These are phyloP conservation scores for Drosophila simulans DNA, from an alignment of 1,140 invertebrate species.

Conservation along the genomic window DNA sequence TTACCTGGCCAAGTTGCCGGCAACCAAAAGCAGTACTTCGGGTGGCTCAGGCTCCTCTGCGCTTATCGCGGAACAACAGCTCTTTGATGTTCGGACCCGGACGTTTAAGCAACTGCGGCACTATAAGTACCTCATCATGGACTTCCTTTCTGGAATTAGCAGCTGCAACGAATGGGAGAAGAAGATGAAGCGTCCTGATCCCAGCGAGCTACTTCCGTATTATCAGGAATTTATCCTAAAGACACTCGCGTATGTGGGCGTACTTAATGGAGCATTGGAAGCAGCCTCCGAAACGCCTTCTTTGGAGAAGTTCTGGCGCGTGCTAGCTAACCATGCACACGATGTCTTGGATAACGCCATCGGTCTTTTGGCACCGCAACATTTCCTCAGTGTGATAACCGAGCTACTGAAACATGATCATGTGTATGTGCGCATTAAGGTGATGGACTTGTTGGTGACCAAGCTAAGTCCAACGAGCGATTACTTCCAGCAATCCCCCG, in stretches of 20 bases:
- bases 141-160: conserved; percentile 89
- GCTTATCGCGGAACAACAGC: conserved; percentile 82
- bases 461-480: conserved; percentile 90
- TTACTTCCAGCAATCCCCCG: conserved; percentile 86
- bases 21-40: conserved; percentile 63
- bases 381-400: conserved; percentile 91
- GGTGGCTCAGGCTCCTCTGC: conserved; percentile 1
- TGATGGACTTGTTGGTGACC: conserved; percentile 92
- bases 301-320: conserved; percentile 91
- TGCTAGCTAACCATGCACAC: conserved; percentile 90
- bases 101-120: conserved; percentile 91
- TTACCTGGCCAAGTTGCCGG: conserved; percentile 85
- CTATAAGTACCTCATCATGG: conserved; percentile 91
- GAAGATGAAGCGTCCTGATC: conserved; percentile 85
- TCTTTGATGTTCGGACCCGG: conserved; percentile 89
- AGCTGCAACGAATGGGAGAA: conserved; percentile 88
- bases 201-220: conserved; percentile 69
- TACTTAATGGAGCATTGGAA: conserved; percentile 86
- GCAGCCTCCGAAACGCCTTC: conserved; percentile 73
- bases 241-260: conserved; percentile 88
- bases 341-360: conserved; percentile 92
- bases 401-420: conserved; percentile 89
- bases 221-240: conserved; percentile 90
- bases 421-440: conserved; percentile 90
- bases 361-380: conserved; percentile 89